Percentiles rank a stretch among this genome's conserved stretches.
Conservation (phyloP, 1,140 invertebrate species). For the Brachionus angularis region DNA sequence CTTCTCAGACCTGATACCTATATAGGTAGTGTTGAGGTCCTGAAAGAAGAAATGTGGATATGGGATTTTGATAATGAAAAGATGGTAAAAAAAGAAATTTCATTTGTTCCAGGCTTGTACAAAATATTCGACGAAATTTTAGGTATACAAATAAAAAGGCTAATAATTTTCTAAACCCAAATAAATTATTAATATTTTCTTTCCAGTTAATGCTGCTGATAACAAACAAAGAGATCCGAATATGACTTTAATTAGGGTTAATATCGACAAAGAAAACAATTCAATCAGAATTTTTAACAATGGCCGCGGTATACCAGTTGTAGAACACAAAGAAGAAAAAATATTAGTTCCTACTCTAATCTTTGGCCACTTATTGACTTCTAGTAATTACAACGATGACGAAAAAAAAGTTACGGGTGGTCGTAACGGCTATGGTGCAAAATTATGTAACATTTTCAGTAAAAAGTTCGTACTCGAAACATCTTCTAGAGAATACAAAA, state of each 20-base stretch:
- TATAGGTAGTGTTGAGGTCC: constrained; percentile 85
- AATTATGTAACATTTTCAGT: constrained; percentile 98
- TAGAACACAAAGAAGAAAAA: constrained; percentile 93
- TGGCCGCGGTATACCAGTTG: constrained; percentile 94
- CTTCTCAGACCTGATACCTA: constrained; percentile 97
- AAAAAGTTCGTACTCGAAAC: constrained; percentile 96
- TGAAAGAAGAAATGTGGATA: constrained; percentile 80
- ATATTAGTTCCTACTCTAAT: constrained; percentile 99
- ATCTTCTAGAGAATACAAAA: constrained; percentile 76
- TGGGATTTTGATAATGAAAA: constrained; percentile 70
- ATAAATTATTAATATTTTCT: background rate
- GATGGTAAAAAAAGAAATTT: constrained; percentile 82
- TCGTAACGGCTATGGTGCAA: constrained; percentile 97
- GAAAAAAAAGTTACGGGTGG: constrained; percentile 90
- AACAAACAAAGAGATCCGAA: constrained; percentile 92
- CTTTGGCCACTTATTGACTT: constrained; percentile 95
- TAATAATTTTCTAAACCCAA: background rate
- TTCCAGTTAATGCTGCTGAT: constrained; percentile 89
- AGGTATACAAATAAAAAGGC: background rate
- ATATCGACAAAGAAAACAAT: constrained; percentile 89
- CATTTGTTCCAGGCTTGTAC: constrained; percentile 92
- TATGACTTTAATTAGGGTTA: constrained; percentile 94
- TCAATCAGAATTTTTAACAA: constrained; percentile 94
- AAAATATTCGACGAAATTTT: constrained; percentile 99
- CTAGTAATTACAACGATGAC: constrained; percentile 97